These are phyloP conservation scores for Aelia acuminata DNA, from an alignment of 2,888 invertebrate genomes.

Conservation along the genomic window DNA sequence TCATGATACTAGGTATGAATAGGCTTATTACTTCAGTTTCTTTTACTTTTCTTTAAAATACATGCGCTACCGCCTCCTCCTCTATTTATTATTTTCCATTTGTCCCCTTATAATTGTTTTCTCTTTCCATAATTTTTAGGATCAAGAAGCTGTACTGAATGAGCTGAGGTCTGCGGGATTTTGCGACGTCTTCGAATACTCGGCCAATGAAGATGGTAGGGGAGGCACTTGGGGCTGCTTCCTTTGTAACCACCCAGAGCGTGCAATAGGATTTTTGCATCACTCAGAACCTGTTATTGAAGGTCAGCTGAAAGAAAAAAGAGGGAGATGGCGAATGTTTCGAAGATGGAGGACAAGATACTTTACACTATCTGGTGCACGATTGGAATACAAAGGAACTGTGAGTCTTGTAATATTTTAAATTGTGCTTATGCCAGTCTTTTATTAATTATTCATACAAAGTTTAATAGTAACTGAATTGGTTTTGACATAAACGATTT, in stretches of 20 bases:
- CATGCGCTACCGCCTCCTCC: too few species aligned
- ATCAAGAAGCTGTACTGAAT: slow-evolving; percentile 87
- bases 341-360: slow-evolving; percentile 93
- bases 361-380: slow-evolving; percentile 93
- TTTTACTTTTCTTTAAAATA: too few species aligned
- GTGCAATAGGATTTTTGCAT: slow-evolving; percentile 84
- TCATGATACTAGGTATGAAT: too few species aligned
- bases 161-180: slow-evolving; percentile 90
- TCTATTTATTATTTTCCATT: too few species aligned
- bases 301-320: slow-evolving; percentile 92
- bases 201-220: slow-evolving; percentile 72
- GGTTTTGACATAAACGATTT: too few species aligned
- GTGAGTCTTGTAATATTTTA: slow-evolving; percentile 72
- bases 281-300: slow-evolving; percentile 91
- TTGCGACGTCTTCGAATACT: slow-evolving; percentile 92
- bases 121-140: slow-evolving; percentile 70
- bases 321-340: slow-evolving; percentile 92
- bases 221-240: slow-evolving; percentile 90
- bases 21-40: too few species aligned
- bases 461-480: too few species aligned
- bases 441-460: too few species aligned
- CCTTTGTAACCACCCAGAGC: slow-evolving; percentile 92
- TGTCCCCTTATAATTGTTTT: too few species aligned
- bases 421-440: neutral
- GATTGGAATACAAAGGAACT: slow-evolving; percentile 88